Percentiles rank a stretch among this genome's conserved stretches.
phyloP scores from a whole-genome alignment of 2,797 vertebrate genomes.

The Macropodus opercularis region DNA sequence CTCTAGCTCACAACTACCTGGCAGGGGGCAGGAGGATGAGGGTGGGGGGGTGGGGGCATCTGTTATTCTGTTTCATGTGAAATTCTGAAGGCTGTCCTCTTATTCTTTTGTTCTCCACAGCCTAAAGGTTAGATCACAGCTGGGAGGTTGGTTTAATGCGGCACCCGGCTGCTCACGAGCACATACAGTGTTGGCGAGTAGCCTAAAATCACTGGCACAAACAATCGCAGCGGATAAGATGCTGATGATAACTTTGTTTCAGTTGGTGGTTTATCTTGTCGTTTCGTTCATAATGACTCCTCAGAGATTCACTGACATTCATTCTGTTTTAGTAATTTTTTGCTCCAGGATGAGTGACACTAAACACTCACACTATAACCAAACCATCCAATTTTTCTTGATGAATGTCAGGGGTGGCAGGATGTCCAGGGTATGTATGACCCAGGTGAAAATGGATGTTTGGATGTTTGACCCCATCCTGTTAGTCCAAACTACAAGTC shows the following conservation, averaged over 20 bases:
- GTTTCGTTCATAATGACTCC: slow-evolving; percentile 4
- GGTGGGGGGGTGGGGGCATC: too few relatives aligned
- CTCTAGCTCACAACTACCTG: slow-evolving; percentile 21
- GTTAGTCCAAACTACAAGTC: not conserved
- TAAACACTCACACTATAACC: too few relatives aligned
- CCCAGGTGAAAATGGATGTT: too few relatives aligned
- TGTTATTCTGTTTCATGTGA: slow-evolving; percentile 31
- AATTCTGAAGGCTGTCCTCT: slow-evolving; percentile 19
- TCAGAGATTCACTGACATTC: slow-evolving; percentile 7
- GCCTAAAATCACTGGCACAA: slow-evolving; percentile 6
- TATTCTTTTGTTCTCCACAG: slow-evolving; percentile 24
- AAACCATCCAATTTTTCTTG: slow-evolving; percentile 15
- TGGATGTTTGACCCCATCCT: not conserved
- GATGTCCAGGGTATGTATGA: slow-evolving; percentile 9
- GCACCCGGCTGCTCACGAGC: slow-evolving; percentile 13
- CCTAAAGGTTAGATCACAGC: slow-evolving; percentile 41
- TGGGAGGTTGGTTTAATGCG: slow-evolving; percentile 32
- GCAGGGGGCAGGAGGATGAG: too few relatives aligned
- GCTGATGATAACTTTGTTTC: not conserved
- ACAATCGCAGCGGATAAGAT: not conserved
- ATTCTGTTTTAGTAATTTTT: slow-evolving; percentile 17
- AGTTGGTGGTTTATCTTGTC: too few relatives aligned
- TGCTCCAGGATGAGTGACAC: slow-evolving; percentile 2
- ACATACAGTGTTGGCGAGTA: slow-evolving; percentile 3
- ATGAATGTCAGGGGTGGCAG: slow-evolving; percentile 2